phyloP scores from a whole-genome alignment of 2,113 vertebrate species.

The Pelecanus crispus region DNA sequence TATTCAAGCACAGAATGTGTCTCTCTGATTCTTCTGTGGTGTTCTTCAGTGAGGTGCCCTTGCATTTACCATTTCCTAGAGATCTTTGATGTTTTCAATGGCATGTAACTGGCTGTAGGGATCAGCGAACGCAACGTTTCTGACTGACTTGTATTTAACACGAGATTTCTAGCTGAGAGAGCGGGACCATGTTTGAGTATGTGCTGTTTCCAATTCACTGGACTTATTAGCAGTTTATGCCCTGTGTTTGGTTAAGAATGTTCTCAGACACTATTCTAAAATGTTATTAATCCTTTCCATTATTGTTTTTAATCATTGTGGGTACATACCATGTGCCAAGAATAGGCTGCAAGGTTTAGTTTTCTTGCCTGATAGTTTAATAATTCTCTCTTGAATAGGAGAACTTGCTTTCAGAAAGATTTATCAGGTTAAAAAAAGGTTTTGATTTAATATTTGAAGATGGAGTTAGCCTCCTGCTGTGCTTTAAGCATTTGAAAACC shows the following conservation, averaged over 20 bases:
- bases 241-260: slow-evolving; percentile 39
- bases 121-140: neutral
- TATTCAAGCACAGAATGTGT: slow-evolving; percentile 24
- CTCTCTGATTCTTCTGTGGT: neutral
- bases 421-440: slow-evolving; percentile 75
- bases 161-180: neutral
- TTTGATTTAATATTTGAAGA: slow-evolving; percentile 82
- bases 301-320: slow-evolving; percentile 54
- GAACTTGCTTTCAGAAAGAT: slow-evolving; percentile 65
- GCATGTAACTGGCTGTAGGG: neutral
- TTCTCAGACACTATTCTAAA: slow-evolving; percentile 9
- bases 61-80: slow-evolving; percentile 9
- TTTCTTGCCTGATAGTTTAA: slow-evolving; percentile 53
- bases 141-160: neutral
- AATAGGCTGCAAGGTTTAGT: slow-evolving; percentile 26
- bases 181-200: neutral
- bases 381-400: slow-evolving; percentile 63
- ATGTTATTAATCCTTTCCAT: slow-evolving; percentile 40
- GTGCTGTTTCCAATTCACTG: slow-evolving; percentile 17
- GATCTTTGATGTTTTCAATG: slow-evolving; percentile 41
- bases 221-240: slow-evolving; percentile 10
- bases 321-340: neutral
- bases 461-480: slow-evolving; percentile 76
- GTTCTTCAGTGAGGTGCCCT: neutral
- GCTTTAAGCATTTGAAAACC: slow-evolving; percentile 77